phyloP scores from a whole-genome alignment of 1,140 invertebrate species.

The Drosophila santomea region DNA sequence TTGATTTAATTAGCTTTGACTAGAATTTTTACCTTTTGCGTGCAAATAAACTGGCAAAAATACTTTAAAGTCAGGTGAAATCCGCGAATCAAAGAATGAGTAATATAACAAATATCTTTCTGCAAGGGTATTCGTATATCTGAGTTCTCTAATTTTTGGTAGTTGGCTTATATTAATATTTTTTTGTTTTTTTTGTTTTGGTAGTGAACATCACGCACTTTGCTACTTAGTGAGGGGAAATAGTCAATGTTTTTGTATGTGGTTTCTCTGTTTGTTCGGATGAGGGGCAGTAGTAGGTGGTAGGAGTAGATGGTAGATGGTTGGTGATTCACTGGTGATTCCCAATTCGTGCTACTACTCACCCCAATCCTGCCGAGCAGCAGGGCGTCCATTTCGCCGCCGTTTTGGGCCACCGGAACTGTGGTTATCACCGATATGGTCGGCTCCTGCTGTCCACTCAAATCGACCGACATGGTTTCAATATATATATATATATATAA shows the following conservation, averaged over 20 bases:
- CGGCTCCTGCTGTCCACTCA: conserved; percentile 77
- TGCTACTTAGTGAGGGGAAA: conserved; percentile 67
- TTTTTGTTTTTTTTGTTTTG: background rate
- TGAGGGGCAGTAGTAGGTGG: conserved; percentile 13
- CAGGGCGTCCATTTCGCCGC: conserved; percentile 91
- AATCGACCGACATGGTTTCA: conserved; percentile 72
- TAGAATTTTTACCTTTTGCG: too few relatives aligned
- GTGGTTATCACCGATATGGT: conserved; percentile 84
- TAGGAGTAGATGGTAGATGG: background rate
- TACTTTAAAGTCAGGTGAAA: too few relatives aligned
- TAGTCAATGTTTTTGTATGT: conserved; percentile 52
- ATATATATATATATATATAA: background rate
- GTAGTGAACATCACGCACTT: conserved; percentile 68
- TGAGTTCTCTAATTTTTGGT: background rate
- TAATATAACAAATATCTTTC: background rate
- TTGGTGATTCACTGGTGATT: conserved; percentile 2
- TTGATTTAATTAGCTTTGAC: too few relatives aligned
- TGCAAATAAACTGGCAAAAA: too few relatives aligned
- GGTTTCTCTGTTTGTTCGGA: conserved; percentile 36
- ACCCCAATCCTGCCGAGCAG: conserved; percentile 90
- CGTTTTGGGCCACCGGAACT: conserved; percentile 84
- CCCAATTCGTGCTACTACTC: conserved; percentile 85
- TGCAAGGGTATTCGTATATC: conserved; percentile 21
- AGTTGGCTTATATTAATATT: conserved; percentile 4
- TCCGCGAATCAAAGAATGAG: too few relatives aligned